phyloP scores from a whole-genome alignment of 2,888 invertebrate species.

The Lochmaea crataegi region DNA sequence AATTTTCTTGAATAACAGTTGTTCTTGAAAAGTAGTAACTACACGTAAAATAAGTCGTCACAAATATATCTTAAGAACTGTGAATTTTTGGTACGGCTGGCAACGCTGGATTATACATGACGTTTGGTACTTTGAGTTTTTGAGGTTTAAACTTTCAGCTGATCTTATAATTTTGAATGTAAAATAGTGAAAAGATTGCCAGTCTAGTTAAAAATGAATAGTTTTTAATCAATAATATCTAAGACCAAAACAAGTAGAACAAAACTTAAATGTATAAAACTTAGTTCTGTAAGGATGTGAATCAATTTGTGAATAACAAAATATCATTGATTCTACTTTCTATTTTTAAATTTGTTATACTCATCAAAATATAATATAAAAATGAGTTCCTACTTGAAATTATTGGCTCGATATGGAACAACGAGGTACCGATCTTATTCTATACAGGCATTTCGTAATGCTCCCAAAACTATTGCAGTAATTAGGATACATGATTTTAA shows the following conservation, averaged over 20 bases:
- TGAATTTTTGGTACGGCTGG: too few species aligned
- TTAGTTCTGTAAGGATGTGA: slow-evolving; percentile 1
- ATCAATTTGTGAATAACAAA: not conserved
- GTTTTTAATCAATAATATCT: not conserved
- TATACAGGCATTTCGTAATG: slow-evolving; percentile 28
- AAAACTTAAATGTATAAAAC: not conserved
- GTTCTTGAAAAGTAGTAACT: too few species aligned
- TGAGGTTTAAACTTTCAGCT: not conserved
- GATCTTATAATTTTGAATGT: not conserved
- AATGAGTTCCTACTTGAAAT: slow-evolving; percentile 28
- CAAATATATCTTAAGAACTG: too few species aligned
- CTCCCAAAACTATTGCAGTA: slow-evolving; percentile 10
- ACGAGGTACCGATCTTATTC: slow-evolving; percentile 26
- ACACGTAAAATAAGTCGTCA: too few species aligned
- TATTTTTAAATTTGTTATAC: slow-evolving; percentile 17
- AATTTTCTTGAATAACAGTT: too few species aligned
- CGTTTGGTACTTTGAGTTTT: not conserved
- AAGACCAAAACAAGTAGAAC: not conserved
- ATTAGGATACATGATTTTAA: slow-evolving; percentile 24
- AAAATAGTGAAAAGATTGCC: not conserved
- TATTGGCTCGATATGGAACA: slow-evolving; percentile 27
- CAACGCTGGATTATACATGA: too few species aligned
- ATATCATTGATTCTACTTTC: slow-evolving; percentile 4
- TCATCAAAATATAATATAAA: slow-evolving; percentile 31
- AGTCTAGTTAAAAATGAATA: not conserved